Percentiles rank a stretch among this genome's conserved stretches.
These are phyloP conservation scores for Drosophila nigricruria DNA, from an alignment of 2,888 invertebrate species.

Conservation along the genomic window DNA sequence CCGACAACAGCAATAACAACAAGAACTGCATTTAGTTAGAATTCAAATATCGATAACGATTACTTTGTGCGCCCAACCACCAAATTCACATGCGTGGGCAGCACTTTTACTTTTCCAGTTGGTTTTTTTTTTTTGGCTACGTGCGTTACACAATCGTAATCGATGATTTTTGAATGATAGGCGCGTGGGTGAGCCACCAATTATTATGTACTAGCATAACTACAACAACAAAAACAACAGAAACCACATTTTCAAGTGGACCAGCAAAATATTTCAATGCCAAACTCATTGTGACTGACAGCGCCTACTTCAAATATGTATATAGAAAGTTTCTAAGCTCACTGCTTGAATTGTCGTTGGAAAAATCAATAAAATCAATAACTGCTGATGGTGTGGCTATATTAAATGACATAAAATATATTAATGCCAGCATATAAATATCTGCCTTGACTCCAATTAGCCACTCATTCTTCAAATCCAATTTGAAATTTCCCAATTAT, in stretches of 20 bases:
- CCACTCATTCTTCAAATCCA: neutral
- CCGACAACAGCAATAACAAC: neutral
- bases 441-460: neutral
- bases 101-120: conserved; percentile 53
- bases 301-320: conserved; percentile 11
- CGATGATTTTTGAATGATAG: conserved; percentile 55
- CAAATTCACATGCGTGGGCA: conserved; percentile 27
- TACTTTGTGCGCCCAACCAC: neutral
- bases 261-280: conserved; percentile 46
- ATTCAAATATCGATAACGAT: conserved; percentile 36
- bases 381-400: neutral
- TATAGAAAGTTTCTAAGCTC: neutral
- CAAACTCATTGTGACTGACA: conserved; percentile 26
- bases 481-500: conserved; percentile 3
- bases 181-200: conserved; percentile 41
- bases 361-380: conserved; percentile 22
- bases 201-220: conserved; percentile 20
- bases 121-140: neutral
- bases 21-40: neutral
- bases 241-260: conserved; percentile 10
- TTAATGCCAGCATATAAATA: neutral
- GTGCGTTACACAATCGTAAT: conserved; percentile 50
- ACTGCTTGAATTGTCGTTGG: neutral
- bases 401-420: neutral
- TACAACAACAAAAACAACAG: neutral